A percentile compares a stretch with the other conserved stretches of the same genome.
Conservation (phyloP, 2,113 vertebrate genomes). For the Festucalex cinctus region DNA sequence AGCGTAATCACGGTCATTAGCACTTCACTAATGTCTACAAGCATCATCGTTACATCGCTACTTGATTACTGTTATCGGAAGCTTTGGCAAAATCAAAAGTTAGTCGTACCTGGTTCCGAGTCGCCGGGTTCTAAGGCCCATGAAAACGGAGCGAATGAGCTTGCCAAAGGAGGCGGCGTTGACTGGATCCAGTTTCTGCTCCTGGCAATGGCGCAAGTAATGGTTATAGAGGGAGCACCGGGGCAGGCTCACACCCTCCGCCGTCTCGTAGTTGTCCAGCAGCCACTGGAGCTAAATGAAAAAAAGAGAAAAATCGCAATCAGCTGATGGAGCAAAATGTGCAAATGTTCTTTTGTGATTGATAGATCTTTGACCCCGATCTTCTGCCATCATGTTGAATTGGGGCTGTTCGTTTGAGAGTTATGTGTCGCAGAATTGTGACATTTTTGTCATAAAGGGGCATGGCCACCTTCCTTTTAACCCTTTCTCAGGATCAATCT, state of each 20-base stretch:
- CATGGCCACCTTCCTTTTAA: too few species aligned
- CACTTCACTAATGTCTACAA: constrained; percentile 28
- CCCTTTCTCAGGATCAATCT: too few species aligned
- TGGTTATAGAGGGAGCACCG: constrained; percentile 95
- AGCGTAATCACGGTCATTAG: constrained; percentile 57
- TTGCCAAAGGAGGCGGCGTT: constrained; percentile 97
- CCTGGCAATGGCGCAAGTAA: constrained; percentile 95
- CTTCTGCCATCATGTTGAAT: too few species aligned
- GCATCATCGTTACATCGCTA: constrained; percentile 40
- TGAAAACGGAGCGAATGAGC: constrained; percentile 96
- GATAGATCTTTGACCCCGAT: too few species aligned
- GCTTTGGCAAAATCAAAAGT: constrained; percentile 13
- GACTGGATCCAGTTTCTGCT: constrained; percentile 95
- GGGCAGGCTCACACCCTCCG: constrained; percentile 92
- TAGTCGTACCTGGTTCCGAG: constrained; percentile 87
- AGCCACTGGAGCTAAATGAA: constrained; percentile 91
- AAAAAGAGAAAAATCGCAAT: constrained; percentile 33
- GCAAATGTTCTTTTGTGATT: neutral
- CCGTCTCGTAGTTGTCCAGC: constrained; percentile 95
- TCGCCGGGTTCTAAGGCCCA: constrained; percentile 91
- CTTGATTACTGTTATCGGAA: constrained; percentile 50
- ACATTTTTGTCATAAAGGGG: too few species aligned
- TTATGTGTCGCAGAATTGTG: too few species aligned
- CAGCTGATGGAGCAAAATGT: constrained; percentile 19
- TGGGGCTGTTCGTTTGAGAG: too few species aligned